phyloP scores from a whole-genome alignment of 1,140 invertebrate genomes.

The Apocrypta bakeri region DNA sequence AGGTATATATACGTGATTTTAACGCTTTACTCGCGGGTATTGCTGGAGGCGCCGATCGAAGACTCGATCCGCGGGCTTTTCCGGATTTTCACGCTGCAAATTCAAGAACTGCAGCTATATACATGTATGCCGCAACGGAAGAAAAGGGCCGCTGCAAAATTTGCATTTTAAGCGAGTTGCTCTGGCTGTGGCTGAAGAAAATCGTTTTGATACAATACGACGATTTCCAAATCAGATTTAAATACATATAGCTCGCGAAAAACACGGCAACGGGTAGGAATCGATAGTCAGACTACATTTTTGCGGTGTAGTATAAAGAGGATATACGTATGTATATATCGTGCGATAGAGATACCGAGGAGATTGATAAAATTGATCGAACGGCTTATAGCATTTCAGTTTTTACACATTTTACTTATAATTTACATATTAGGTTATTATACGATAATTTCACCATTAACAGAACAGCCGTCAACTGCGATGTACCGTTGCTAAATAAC shows the following conservation, averaged over 20 bases:
- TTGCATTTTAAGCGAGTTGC: slow-evolving; percentile 44
- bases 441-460: no score
- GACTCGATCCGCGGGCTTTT: neutral
- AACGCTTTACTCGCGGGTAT: neutral
- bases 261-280: neutral
- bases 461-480: no score
- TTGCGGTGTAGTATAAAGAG: neutral
- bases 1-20: slow-evolving; percentile 36
- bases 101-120: neutral
- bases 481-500: no score
- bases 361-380: no score
- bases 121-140: neutral
- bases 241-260: slow-evolving; percentile 6
- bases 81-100: neutral
- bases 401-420: no score
- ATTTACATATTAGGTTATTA: no score
- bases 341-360: no score
- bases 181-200: neutral
- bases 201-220: slow-evolving; percentile 43
- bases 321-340: no score
- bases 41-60: slow-evolving; percentile 18
- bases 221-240: slow-evolving; percentile 33
- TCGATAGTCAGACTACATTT: neutral
- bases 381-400: no score
- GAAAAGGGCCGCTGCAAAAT: slow-evolving; percentile 20